Evolutionary conservation across 2,888 invertebrate species (phyloP), one percentile per base, ranked within the genome.

Genomic region (Sphecodes monilicornis): DNA sequence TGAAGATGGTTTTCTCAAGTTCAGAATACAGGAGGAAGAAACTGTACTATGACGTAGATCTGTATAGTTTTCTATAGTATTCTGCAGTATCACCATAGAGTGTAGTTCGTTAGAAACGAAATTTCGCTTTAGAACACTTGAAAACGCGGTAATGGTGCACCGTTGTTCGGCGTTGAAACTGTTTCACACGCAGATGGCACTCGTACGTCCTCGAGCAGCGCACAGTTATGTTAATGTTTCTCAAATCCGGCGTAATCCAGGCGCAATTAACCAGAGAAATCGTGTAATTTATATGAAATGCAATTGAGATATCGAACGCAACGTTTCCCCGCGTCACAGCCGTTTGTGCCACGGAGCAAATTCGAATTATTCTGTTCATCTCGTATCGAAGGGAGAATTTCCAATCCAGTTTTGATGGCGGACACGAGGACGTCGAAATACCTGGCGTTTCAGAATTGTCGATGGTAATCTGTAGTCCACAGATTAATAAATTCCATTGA

Each of bases 401-500:
- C 39, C 11, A 39, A 39, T n/a, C n/a, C 13, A 22, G 66, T 39
- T 68, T 36, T n/a, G 36, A 68, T 50, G 26, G 26, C 16, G 50
- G 11, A 36, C n/a, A 43, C 10, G 32, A 71, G n/a, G 57, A 50
- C 10, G 11, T 26, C 16, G 54, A 50, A 29, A 43, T 8, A 16
- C 10, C 41, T 8, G 18, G 1, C 3, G n/a, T 70, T 22, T 29
- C 70, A n/a, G n/a, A 39, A 43, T 22, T 26, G 60, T 50, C 13
- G n/a, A 54, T 8, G 13, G 54, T 22, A 39, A 18, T 29, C 11
- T 8, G 71, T 29, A 26, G 32, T n/a, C 13, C 43, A 18, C 66
- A n/a, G 36, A 10, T 26, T 39, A 26, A 83, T 72, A 39, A 71
- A 70, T 75, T 80, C 68, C 80, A 13, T 8, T 32, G 22, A 60